Base-by-base conservation (phyloP, 2,797 vertebrate genomes). In the Prionace glauca region DNA sequence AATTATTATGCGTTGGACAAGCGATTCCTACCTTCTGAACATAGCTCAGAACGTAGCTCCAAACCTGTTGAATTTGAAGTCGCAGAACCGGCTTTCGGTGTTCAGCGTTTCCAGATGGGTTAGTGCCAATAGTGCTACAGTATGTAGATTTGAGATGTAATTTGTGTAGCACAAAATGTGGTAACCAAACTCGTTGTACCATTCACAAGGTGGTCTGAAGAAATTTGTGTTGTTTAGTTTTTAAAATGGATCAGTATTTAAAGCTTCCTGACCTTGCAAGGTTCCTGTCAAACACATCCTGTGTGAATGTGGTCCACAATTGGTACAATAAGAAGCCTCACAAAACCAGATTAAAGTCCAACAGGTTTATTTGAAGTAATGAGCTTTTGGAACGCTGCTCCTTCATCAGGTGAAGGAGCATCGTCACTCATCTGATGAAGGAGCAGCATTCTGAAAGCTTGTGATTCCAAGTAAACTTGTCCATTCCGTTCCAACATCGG, bases 221-320 rank as follows among this genome's bases (percentile, higher is more conserved):
- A 91, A n/a, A 65, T 91, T 91, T 91, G 14, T 90, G 16, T 36
- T 91, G 56, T 90, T 90, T 90, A 29, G 86, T 87, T 32, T 26
- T 32, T 90, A 67, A 91, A 20, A 7, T 62, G 16, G 87, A 32
- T 32, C 56, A 60, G 24, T n/a, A n/a, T n/a, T n/a, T n/a, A n/a
- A n/a, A n/a, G n/a, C 18, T 16, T 18, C 32, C 88, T n/a, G 16
- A 18, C 24, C 29, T 62, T 41, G 18, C 8, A 65, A 62, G 32
- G 56, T 14, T 32, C 60, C 56, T 62, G 60, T 14, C 1, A 65
- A n/a, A 16, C 60, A 62, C 29, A 8, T 91, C 60, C 32, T 65
- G 5, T 32, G 12, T 60, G 87, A 12, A 32, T 14, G 32, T 91
- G 7, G 50, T 60, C 86, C 16, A 88, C 32, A 88, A 29, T 84